A percentile compares a stretch with the other conserved stretches of the same genome.
phyloP scores from a whole-genome alignment of 2,797 vertebrate genomes.

The Moxostoma hubbsi region DNA sequence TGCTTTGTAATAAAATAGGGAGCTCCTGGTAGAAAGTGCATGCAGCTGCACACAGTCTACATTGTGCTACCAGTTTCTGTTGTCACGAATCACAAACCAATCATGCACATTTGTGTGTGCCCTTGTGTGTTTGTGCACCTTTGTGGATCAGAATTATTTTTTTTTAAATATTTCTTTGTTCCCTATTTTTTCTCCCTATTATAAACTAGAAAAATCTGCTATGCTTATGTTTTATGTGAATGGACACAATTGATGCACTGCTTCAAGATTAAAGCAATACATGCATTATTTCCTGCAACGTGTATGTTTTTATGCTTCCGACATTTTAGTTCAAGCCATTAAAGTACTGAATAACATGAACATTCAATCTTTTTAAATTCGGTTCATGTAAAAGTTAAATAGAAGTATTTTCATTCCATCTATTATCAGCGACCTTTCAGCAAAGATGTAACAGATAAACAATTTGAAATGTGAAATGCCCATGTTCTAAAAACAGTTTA shows the following conservation, averaged over 20 bases:
- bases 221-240: slow-evolving; percentile 12
- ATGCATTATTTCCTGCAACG: slow-evolving; percentile 2
- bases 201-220: neutral
- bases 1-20: neutral
- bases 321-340: neutral
- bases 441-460: too few species aligned
- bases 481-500: too few species aligned
- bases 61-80: neutral
- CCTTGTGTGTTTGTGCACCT: neutral
- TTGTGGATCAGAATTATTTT: slow-evolving; percentile 10
- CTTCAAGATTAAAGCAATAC: slow-evolving; percentile 33
- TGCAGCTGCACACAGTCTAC: slow-evolving; percentile 18
- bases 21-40: slow-evolving; percentile 13
- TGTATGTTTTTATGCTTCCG: slow-evolving; percentile 16
- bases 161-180: neutral
- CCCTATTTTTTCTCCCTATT: neutral
- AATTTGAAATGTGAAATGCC: too few species aligned
- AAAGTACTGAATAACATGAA: neutral
- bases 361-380: neutral
- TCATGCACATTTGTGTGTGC: slow-evolving; percentile 6
- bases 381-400: slow-evolving; percentile 11
- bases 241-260: slow-evolving; percentile 10
- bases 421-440: neutral
- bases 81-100: neutral
- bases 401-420: neutral